phyloP scores from a whole-genome alignment of 2,888 invertebrate species.

The Leucophenga montana region DNA sequence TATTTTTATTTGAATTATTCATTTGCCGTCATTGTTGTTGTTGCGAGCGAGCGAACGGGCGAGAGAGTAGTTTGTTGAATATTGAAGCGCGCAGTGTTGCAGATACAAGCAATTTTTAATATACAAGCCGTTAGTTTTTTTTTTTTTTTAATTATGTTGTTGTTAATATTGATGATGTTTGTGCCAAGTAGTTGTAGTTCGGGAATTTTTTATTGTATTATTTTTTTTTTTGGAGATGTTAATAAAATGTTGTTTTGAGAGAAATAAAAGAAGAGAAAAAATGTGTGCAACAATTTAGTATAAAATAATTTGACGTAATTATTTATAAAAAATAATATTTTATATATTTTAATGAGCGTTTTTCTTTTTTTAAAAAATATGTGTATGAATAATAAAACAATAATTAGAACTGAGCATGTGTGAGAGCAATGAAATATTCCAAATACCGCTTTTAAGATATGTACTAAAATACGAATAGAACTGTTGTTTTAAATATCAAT shows the following conservation, averaged over 20 bases:
- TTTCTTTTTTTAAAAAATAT: no score
- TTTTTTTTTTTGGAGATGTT: constrained; percentile 45
- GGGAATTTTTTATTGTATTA: constrained; percentile 42
- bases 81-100: not conserved
- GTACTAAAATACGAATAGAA: no score
- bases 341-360: no score
- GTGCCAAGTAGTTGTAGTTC: not conserved
- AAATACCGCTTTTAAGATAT: no score
- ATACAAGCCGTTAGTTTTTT: constrained; percentile 7
- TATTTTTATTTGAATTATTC: not conserved
- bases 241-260: constrained; percentile 43
- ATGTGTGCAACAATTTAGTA: constrained; percentile 65
- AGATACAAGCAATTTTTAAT: not conserved
- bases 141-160: constrained; percentile 9
- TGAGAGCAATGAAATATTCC: no score
- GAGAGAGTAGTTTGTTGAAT: not conserved
- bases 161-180: not conserved
- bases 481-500: no score
- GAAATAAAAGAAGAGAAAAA: constrained; percentile 60
- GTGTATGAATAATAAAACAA: no score
- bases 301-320: constrained; percentile 43
- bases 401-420: no score
- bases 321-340: not conserved
- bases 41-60: no score
- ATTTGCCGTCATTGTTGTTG: constrained; percentile 8